phyloP scores from a whole-genome alignment of 2,113 vertebrate genomes.

The Desmodus rotundus region DNA sequence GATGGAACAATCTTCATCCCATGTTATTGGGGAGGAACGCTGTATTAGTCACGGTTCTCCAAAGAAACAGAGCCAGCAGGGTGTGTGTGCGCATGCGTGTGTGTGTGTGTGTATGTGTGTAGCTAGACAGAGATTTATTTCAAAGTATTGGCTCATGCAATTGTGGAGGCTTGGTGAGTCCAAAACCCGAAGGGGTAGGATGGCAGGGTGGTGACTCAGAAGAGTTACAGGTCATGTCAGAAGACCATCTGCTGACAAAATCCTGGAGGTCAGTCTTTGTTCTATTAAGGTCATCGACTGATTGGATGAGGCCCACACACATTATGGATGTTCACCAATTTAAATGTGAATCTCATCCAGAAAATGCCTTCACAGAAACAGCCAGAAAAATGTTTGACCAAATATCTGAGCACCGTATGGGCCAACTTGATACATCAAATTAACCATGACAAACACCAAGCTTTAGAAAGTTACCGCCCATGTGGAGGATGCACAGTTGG shows the following conservation, averaged over 20 bases:
- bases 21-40: background rate
- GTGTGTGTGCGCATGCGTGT: no score
- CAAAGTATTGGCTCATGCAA: background rate
- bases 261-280: background rate
- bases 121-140: background rate
- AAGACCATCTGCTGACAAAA: background rate
- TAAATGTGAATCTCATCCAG: background rate
- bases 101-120: background rate
- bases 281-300: background rate
- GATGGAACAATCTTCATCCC: background rate
- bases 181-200: background rate
- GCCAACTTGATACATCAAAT: background rate
- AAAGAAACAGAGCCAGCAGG: background rate
- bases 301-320: background rate
- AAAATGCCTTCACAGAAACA: background rate
- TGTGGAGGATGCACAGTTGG: background rate
- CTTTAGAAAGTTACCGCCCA: background rate
- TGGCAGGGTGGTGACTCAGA: background rate
- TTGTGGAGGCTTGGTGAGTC: background rate
- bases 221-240: background rate
- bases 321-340: background rate
- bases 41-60: background rate
- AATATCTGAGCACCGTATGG: background rate
- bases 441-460: background rate
- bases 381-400: background rate